These are phyloP conservation scores for Chelon auratus DNA, from an alignment of 2,797 vertebrate genomes.

Conservation along the genomic window DNA sequence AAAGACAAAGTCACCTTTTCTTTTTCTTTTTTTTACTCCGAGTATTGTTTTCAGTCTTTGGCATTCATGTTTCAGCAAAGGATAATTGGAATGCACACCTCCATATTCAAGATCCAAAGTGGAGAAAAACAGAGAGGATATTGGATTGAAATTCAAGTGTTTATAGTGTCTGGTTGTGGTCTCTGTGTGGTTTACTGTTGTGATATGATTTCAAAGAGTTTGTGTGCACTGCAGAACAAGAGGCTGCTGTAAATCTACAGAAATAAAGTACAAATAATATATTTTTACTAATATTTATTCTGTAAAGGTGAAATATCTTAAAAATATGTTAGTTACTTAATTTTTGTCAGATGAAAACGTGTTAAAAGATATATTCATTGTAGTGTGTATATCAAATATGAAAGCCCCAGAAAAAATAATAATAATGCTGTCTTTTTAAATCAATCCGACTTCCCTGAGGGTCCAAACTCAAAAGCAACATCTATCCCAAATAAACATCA, in stretches of 20 bases:
- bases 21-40: not conserved
- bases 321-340: slow-evolving; percentile 27
- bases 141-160: slow-evolving; percentile 77
- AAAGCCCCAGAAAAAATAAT: slow-evolving; percentile 31
- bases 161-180: slow-evolving; percentile 54
- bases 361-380: slow-evolving; percentile 13
- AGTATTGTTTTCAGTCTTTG: slow-evolving; percentile 56
- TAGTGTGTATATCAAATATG: slow-evolving; percentile 29
- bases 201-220: slow-evolving; percentile 59
- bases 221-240: slow-evolving; percentile 28
- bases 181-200: slow-evolving; percentile 41
- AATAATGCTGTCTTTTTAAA: slow-evolving; percentile 48
- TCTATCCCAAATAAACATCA: slow-evolving; percentile 70
- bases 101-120: slow-evolving; percentile 67
- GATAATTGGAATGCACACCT: slow-evolving; percentile 75
- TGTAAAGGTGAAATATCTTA: slow-evolving; percentile 10
- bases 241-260: slow-evolving; percentile 29
- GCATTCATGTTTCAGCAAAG: slow-evolving; percentile 60
- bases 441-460: slow-evolving; percentile 35
- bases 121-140: slow-evolving; percentile 64
- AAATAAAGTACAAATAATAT: not conserved
- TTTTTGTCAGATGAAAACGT: slow-evolving; percentile 39
- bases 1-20: slow-evolving; percentile 20
- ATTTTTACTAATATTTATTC: not conserved
- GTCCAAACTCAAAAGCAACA: slow-evolving; percentile 49